Evolutionary conservation across 2,888 invertebrate species (phyloP), one percentile per base, ranked within the genome.

Genomic region (Diogma glabrata): DNA sequence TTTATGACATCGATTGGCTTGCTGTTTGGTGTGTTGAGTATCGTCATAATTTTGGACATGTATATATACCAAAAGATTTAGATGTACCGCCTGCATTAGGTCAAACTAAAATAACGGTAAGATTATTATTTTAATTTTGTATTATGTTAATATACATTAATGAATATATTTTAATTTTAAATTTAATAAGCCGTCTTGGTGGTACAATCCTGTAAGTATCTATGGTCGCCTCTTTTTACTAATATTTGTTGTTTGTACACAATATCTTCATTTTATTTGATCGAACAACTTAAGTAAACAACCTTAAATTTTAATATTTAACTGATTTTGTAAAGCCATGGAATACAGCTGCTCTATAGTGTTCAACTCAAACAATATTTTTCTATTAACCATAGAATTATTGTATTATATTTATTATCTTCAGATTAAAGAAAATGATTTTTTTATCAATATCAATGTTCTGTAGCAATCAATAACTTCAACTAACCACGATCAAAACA

Each of bases 1-100:
- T 90, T 1, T 86, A 90, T 70, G 90, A 91, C 67, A 87, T 93
- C 59, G 89, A 92, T 69, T 93, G 91, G 90, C 75, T 93, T 24
- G 79, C 89, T 0, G 84, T 93, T 1, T 93, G 90, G 89, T 92
- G 92, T 63, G 87, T 91, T n/a, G 82, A 84, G 62, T 88, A 86
- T 69, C 72, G 82, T 5, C 89, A 92, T 63, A 91, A 92, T 72
- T 93, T 92, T 65, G 93, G 93, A 0, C 89, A 93, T 63, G 89
- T 93, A 1, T 75, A 78, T 62, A 83, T 93, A 50, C 92, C 92
- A 0, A 86, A 84, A 64, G 87, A 90, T 60, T 69, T 92, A 60
- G 89, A 92, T 59, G 89, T 93, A 14, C 93, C 93, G 0, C 91
- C 92, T 0, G 90, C 91, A 2, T 67, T 92, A 55, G 90, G 90